Evolutionary conservation across 2,113 vertebrate species (phyloP).

Genomic region (Ammodramus savannarum): DNA sequence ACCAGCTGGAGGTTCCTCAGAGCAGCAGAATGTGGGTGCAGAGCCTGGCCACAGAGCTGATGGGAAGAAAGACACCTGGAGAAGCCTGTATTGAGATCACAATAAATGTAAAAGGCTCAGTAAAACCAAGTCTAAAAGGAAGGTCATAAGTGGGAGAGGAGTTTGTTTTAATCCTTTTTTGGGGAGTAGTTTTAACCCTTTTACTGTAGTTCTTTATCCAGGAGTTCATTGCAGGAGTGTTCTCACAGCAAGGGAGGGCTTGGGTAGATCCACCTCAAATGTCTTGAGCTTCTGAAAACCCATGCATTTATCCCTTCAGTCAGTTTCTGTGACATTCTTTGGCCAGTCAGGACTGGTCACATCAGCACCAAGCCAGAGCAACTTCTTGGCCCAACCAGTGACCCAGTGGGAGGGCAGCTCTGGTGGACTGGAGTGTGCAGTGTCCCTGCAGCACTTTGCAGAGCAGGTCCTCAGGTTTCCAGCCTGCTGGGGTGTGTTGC

Average conservation of each 20-base stretch:
- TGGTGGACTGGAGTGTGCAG: not conserved
- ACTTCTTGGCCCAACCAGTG: not conserved
- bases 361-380: not conserved
- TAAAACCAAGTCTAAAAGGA: not conserved
- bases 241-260: not conserved
- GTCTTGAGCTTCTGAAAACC: not conserved
- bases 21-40: not conserved
- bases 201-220: not conserved
- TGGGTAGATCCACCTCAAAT: not conserved
- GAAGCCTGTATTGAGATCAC: not conserved
- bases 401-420: not conserved
- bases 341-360: not conserved
- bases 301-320: not conserved
- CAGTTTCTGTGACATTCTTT: not conserved
- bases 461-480: not conserved
- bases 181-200: not conserved
- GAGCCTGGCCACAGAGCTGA: not conserved
- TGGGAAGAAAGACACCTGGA: not conserved
- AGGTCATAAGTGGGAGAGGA: not conserved
- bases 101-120: not conserved
- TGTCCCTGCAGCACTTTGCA: not conserved
- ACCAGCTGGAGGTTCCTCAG: not conserved
- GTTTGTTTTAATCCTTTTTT: not conserved
- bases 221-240: not conserved
- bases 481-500: not conserved